These are phyloP conservation scores for Incurvaria masculella DNA, from an alignment of 2,888 invertebrate species.

Conservation along the genomic window DNA sequence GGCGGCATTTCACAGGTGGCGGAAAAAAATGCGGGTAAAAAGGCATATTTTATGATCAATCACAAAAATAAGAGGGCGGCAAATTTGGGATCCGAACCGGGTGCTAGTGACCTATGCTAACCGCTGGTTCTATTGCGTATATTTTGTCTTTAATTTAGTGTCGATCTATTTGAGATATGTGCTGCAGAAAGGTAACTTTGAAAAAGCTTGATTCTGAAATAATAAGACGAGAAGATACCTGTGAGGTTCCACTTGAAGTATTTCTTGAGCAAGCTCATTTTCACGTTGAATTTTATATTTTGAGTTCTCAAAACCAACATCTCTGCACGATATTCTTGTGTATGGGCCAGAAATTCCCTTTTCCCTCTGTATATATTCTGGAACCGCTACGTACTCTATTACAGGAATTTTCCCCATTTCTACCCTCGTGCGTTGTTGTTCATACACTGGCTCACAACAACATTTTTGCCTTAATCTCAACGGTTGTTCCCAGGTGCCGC, in stretches of 20 bases:
- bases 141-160: constrained; percentile 7
- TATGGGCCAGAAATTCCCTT: constrained; percentile 28
- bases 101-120: too few relatives aligned
- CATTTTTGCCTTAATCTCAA: constrained; percentile 30
- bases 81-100: too few relatives aligned
- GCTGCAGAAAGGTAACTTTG: too few relatives aligned
- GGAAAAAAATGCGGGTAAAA: too few relatives aligned
- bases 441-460: constrained; percentile 33
- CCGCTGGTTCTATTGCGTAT: neutral
- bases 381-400: constrained; percentile 38
- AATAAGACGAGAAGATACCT: too few relatives aligned
- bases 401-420: constrained; percentile 30
- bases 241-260: constrained; percentile 35
- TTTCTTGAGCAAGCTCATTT: constrained; percentile 24
- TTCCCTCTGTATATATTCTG: constrained; percentile 32
- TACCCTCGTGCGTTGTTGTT: constrained; percentile 30
- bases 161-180: too few relatives aligned
- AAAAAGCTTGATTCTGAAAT: too few relatives aligned
- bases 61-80: too few relatives aligned
- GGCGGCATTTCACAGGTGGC: too few relatives aligned
- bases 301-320: constrained; percentile 27
- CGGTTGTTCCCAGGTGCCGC: constrained; percentile 32
- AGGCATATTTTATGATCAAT: too few relatives aligned
- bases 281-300: constrained; percentile 30
- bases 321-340: constrained; percentile 21